Conservation (phyloP, 1,140 invertebrate species). For the Drosophila subpulchrella region DNA sequence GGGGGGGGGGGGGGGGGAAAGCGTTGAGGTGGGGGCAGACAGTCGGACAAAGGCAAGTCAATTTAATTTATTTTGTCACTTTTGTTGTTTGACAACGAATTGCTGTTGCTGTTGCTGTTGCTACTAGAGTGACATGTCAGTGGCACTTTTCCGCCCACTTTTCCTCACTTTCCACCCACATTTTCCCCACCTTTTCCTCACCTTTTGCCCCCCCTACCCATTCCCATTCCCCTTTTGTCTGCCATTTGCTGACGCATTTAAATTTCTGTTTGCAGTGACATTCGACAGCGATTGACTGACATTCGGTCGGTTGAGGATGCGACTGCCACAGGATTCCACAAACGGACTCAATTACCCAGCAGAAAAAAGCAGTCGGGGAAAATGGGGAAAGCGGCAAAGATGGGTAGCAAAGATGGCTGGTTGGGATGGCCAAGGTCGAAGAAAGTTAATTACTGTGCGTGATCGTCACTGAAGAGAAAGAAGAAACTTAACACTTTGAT, state of each 20-base stretch:
- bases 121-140: constrained; percentile 39
- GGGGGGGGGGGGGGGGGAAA: background rate
- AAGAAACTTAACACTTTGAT: background rate
- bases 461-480: too few relatives aligned
- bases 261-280: constrained; percentile 69
- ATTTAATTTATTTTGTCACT: constrained; percentile 82
- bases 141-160: constrained; percentile 6
- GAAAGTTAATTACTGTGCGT: constrained; percentile 22
- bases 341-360: constrained; percentile 40
- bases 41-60: constrained; percentile 57
- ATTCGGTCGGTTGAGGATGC: constrained; percentile 25
- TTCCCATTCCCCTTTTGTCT: constrained; percentile 42
- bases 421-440: constrained; percentile 11
- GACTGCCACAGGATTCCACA: constrained; percentile 19
- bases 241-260: constrained; percentile 77
- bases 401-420: background rate
- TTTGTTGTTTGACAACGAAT: constrained; percentile 72
- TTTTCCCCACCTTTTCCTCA: background rate
- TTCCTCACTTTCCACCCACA: background rate
- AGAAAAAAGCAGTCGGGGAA: constrained; percentile 3
- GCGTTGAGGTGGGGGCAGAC: background rate
- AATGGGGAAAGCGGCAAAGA: background rate
- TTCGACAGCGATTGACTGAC: constrained; percentile 60
- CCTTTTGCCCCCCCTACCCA: background rate
- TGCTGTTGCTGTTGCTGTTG: constrained; percentile 37